Evolutionary conservation across 2,888 invertebrate species (phyloP), one percentile per base, ranked within the genome.

Genomic region (Schizaphis graminum): DNA sequence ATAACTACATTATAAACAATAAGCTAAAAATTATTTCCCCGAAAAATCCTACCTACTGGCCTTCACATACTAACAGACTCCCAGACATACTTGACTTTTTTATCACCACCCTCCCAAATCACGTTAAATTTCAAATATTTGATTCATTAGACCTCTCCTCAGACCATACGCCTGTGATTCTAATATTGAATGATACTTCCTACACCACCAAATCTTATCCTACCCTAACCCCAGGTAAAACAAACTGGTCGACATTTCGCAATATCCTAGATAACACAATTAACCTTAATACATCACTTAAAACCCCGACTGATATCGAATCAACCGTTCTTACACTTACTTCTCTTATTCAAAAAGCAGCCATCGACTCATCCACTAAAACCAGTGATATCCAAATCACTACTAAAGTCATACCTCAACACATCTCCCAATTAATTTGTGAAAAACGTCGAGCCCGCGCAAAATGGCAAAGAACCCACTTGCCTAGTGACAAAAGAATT

Each of bases 71-170:
- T 8, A 53, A 88, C n/a, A 88, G 53, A 53, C 88, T 53, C 53
- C n/a, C 88, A 35, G 53, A 88, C 21, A 56, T 88, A n/a, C 88
- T 88, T 24, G 35, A 88, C 13, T 88, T 88, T 35, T 88, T 88
- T 35, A 56, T 88, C 21, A 41, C 88, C n/a, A 21, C 88, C 21
- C 88, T 53, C 7, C 88, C 88, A 35, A 53, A 53, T 35, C 88
- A 88, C 21, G 53, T 88, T n/a, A 0, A 41, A 24, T 26, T 13
- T 44, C 28, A 7, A 24, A 89, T 89, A 8, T 44, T 8, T 41
- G 44, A 61, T 28, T 44, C 49, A 35, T 26, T 44, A 44, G 89
- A 61, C n/a, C 44, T 61, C 0, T 57, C 89, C 26, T 89, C 61
- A n/a, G 89, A 89, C 41, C 89, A 89, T n/a, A 47, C 44, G 61